A percentile compares a stretch with the other conserved stretches of the same genome.
These are phyloP conservation scores for Globicephala melas DNA, from an alignment of 2,113 vertebrate species.

Conservation along the genomic window DNA sequence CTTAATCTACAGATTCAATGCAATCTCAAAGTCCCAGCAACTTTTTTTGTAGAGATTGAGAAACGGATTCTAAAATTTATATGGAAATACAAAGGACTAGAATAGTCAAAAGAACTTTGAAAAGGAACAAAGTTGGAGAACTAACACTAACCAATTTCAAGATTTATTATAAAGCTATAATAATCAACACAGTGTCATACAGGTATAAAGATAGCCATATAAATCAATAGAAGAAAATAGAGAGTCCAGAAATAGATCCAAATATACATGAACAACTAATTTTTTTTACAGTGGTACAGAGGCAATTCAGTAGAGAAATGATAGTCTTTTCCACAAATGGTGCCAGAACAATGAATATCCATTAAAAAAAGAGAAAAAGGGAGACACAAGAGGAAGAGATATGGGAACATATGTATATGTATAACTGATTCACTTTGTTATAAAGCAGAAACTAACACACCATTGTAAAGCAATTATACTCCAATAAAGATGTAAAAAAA, in stretches of 20 bases:
- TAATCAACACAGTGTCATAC: not conserved
- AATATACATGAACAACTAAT: not conserved
- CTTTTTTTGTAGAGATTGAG: not conserved
- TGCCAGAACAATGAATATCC: not conserved
- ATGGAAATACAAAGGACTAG: not conserved
- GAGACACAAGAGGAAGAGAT: too few species aligned
- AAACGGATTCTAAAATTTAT: conserved; percentile 23
- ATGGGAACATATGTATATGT: too few species aligned
- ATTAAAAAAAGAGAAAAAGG: not conserved
- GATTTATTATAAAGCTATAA: not conserved
- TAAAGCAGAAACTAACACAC: too few species aligned
- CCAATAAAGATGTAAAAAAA: too few species aligned
- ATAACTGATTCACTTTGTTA: too few species aligned
- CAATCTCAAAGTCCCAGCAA: not conserved
- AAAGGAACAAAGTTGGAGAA: not conserved
- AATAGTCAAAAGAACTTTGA: not conserved
- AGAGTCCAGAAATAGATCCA: not conserved
- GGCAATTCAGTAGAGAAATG: not conserved
- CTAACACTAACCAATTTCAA: not conserved
- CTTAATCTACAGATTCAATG: not conserved
- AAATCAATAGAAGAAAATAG: not conserved
- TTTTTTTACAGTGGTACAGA: not conserved
- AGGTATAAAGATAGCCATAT: not conserved
- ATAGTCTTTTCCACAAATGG: not conserved
- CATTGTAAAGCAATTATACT: too few species aligned